Base-by-base conservation (phyloP, 2,797 vertebrate genomes). In the Acropternis orthonyx region DNA sequence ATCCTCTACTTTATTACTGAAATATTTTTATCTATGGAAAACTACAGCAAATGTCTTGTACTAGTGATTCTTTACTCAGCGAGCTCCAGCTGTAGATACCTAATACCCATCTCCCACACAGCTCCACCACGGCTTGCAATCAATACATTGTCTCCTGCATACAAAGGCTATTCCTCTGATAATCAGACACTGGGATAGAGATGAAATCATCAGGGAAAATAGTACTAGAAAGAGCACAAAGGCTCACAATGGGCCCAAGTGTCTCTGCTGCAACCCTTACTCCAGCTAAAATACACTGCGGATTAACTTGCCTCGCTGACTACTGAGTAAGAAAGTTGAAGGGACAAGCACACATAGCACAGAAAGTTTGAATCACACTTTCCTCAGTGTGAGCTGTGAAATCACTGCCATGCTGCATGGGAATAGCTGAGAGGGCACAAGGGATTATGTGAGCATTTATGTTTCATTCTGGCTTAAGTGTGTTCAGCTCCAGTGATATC, bases 371-470 rank as follows among this genome's bases (percentile, higher is more conserved):
- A 92, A 54, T 80, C 68, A 7, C 28, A 18, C 49, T 91, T 89
- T 61, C 74, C 85, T 54, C 79, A n/a, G 30, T 55, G 75, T 76
- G 52, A 88, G 63, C 74, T 87, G 32, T 88, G 85, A 82, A 93
- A 89, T 95, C 66, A 77, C 79, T 91, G 65, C 26, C 78, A 30
- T 4, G 6, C 52, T 81, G 81, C 0, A 2, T 88, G 87, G 88
- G 79, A 94, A 96, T 87, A 92, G 93, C 46, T 85, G 84, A 79
- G 89, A 92, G 93, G 96, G 95, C 95, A 97, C 62, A 58, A 80
- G 73, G 92, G 93, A 93, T 96, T 94, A 95, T 48, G 77, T 87
- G 74, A 93, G 81, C 91, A 41, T 84, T 93, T 73, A 17, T 67
- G 82, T 86, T 92, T 81, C 93, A 16, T 72, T 90, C 90, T 95